These are phyloP conservation scores for Enteromius trimaculatus DNA, from an alignment of 2,797 vertebrate species.

Conservation along the genomic window DNA sequence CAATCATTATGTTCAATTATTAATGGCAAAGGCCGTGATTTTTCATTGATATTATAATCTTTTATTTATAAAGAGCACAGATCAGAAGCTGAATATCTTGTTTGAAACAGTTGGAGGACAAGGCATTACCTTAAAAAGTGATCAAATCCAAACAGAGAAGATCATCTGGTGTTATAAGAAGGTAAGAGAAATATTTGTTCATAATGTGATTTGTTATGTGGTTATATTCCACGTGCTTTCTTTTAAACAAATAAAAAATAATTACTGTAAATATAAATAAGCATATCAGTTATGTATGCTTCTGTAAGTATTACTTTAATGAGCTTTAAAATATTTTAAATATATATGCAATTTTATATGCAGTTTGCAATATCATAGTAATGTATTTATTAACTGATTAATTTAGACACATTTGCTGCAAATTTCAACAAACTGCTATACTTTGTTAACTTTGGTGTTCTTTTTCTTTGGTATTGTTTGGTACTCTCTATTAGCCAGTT, in stretches of 20 bases:
- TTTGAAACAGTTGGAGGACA: background rate
- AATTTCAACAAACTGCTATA: background rate
- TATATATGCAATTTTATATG: background rate
- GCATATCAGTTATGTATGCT: background rate
- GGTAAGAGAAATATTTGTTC: constrained; percentile 18
- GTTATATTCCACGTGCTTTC: background rate
- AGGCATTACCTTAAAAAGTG: background rate
- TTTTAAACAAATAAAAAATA: background rate
- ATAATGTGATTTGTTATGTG: background rate
- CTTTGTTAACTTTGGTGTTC: background rate
- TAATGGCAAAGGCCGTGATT: background rate
- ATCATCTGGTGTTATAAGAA: constrained; percentile 11
- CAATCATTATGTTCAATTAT: background rate
- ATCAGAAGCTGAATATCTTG: background rate
- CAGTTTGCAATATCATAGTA: background rate
- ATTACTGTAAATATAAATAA: background rate
- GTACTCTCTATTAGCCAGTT: background rate
- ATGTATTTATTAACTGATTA: background rate
- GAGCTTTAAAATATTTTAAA: background rate
- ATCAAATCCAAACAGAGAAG: background rate
- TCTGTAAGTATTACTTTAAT: background rate
- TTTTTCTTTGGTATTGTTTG: too few relatives aligned
- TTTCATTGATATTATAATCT: background rate
- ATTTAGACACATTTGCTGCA: background rate
- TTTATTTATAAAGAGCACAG: background rate